Conservation (phyloP, 2,113 vertebrate species). For the Dromiciops gliroides region DNA sequence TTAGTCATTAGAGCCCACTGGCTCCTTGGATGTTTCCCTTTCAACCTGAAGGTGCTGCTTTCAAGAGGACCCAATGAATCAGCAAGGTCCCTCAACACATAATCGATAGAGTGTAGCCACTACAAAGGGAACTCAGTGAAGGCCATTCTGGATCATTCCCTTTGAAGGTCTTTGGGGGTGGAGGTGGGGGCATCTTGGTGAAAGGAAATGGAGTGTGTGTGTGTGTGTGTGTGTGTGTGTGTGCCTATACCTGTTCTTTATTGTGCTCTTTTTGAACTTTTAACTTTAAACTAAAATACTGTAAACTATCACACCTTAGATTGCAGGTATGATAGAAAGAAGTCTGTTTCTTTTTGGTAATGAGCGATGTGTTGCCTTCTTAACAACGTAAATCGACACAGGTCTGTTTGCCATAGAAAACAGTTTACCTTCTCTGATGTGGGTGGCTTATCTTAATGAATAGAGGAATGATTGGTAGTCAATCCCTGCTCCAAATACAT, state of each 20-base stretch:
- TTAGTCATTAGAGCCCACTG: slow-evolving; percentile 44
- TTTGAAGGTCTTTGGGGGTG: not conserved
- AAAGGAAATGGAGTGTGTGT: not conserved
- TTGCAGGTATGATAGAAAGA: not conserved
- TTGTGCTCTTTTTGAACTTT: not conserved
- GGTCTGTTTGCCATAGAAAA: slow-evolving; percentile 4
- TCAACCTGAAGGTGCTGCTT: not conserved
- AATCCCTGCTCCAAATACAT: not conserved
- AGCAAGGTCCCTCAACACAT: rapidly evolving
- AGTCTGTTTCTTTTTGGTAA: slow-evolving; percentile 26
- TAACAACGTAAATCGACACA: slow-evolving; percentile 1
- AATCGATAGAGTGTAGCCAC: rapidly evolving
- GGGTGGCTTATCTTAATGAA: not conserved
- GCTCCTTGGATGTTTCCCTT: slow-evolving; percentile 20
- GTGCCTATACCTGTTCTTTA: not conserved
- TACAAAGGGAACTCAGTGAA: rapidly evolving
- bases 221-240: not conserved
- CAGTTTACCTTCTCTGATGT: not conserved
- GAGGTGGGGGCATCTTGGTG: not conserved
- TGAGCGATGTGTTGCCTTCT: slow-evolving; percentile 31
- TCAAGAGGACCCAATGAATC: not conserved
- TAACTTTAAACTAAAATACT: not conserved
- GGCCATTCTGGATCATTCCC: not conserved
- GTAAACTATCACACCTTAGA: not conserved
- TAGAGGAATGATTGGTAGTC: not conserved